Evolutionary conservation across 2,888 invertebrate genomes (phyloP), one percentile per base, ranked within the genome.

Genomic region (Chalcis sispes): DNA sequence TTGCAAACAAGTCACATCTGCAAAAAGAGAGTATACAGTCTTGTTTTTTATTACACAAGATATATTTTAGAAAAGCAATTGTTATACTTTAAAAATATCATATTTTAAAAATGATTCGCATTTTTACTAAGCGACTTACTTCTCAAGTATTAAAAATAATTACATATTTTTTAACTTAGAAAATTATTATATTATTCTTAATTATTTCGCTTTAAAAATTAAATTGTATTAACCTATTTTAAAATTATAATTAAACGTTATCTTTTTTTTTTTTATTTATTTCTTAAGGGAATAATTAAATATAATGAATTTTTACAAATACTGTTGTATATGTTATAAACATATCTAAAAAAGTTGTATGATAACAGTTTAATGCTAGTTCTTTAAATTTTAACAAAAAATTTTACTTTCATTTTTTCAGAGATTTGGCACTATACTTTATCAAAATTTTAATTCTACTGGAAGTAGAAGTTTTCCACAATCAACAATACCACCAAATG

Each of bases 401-500:
- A n/a, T n/a, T n/a, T n/a, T n/a, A n/a, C n/a, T n/a, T n/a, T n/a
- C n/a, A 46, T 48, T n/a, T 32, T 67, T 70, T 13, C 29, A 72
- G 72, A 67, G 61, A 56, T 61, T 40, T 32, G 10, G 2, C n/a
- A 10, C 48, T 20, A 15, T 58, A 7, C 52, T 71, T 1, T 69
- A 59, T 36, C 42, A 40, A 58, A 66, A 58, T 25, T 23, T 56
- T 50, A 23, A 58, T 13, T 56, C 58, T 46, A 18, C 8, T 59
- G 54, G 67, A 4, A 42, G 42, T 42, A 13, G 18, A 56, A 66
- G 40, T 25, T 32, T 20, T 66, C 85, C 27, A 48, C 84, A 72
- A 73, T 79, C 65, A 67, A 80, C 59, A 79, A 46, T 1, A 62
- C 88, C 87, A 71, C 79, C 84, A 10, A 88, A 93, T 84, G 94